Conservation (phyloP, 2,888 invertebrate species). For the Panopea generosa region DNA sequence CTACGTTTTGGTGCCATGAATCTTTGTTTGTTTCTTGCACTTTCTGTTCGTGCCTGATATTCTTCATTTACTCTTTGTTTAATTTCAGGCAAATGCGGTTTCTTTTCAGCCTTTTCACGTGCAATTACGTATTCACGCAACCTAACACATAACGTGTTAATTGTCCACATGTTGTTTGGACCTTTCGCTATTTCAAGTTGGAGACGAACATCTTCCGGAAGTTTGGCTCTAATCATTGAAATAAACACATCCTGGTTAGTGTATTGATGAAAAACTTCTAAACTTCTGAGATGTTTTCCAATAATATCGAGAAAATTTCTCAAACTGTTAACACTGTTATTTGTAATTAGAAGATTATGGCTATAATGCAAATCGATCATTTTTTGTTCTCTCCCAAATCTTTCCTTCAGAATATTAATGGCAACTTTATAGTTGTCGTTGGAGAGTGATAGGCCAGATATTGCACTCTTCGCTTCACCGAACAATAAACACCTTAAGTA, state of each 20-base stretch:
- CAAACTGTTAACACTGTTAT: no score
- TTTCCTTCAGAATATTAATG: no score
- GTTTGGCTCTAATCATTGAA: no score
- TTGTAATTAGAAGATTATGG: no score
- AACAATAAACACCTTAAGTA: slow-evolving; percentile 26
- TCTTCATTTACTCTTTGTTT: not conserved
- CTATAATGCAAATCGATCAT: no score
- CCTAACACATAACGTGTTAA: not conserved
- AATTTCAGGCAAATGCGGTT: not conserved
- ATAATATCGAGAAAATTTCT: no score
- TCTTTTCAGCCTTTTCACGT: slow-evolving; percentile 11
- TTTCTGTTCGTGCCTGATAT: no score
- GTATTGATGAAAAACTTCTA: no score
- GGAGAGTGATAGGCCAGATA: slow-evolving; percentile 34
- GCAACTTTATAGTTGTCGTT: slow-evolving; percentile 41
- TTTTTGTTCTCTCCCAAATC: no score
- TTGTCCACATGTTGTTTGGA: slow-evolving; percentile 11
- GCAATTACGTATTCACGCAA: slow-evolving; percentile 28
- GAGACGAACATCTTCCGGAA: slow-evolving; percentile 11
- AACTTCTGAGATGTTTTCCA: no score
- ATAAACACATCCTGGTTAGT: no score
- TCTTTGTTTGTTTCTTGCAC: not conserved
- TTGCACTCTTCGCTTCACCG: slow-evolving; percentile 23
- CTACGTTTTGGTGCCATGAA: not conserved
- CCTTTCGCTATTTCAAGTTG: slow-evolving; percentile 40